Base-by-base conservation (phyloP, 2,797 vertebrate species). In the Calcarius lapponicus region DNA sequence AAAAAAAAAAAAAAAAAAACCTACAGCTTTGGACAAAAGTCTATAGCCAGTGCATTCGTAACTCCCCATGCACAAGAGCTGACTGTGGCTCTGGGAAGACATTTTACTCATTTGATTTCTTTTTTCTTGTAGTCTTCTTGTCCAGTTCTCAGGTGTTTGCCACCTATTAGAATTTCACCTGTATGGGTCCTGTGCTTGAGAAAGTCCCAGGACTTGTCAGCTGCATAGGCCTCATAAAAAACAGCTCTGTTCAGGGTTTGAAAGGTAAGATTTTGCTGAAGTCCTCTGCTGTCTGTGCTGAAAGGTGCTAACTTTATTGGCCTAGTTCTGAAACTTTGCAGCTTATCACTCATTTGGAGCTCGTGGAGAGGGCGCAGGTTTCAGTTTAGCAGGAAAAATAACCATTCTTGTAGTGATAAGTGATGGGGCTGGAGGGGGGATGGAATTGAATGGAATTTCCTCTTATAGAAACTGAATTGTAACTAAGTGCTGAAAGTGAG, bases 1-100 rank as follows among this genome's bases (percentile, higher is more conserved):
- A 92, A 98, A 98, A 98, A 98, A 97, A 98, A 98, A 98, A 99
- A 99, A 97, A 84, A 74, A 84, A 84, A 99, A 98, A 98, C 97
- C 98, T 98, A 98, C 98, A 98, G 98, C 99, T 99, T 98, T 99
- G 99, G 98, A 99, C 99, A 99, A 99, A 99, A 99, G 98, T 99
- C 99, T 99, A 98, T 98, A 99, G 99, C 98, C 99, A 98, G 98
- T 98, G 99, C 99, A 99, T 99, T 99, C 98, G 98, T 99, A 98
- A 98, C 98, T 98, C 98, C 98, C 98, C 98, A 98, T 98, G 98
- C 99, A 98, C 98, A 98, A 97, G 97, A 97, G 96, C 98, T 98
- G 98, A 98, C 98, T 98, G 98, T 98, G 97, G 98, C 98, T 98
- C 97, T 98, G 98, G 97, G 98, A 98, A 98, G 98, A 98, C 98